phyloP scores from a whole-genome alignment of 1,140 invertebrate species.

The Chymomyza costata region DNA sequence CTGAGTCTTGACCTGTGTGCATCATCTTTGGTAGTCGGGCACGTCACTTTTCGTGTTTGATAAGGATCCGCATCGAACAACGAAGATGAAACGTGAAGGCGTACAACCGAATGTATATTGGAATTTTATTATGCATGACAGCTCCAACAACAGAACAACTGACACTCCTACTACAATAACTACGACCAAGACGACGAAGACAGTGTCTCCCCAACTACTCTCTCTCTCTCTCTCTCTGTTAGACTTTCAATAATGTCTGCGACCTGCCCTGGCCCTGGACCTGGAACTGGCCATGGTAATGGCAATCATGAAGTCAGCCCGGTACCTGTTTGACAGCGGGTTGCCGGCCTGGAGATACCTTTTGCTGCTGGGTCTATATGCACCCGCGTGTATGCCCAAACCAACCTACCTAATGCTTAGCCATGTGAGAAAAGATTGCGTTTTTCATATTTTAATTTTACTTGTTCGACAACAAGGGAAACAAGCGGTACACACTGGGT shows the following conservation, averaged over 20 bases:
- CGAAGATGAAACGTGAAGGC: constrained; percentile 45
- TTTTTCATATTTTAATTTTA: constrained; percentile 72
- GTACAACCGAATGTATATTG: constrained; percentile 67
- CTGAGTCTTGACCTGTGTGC: constrained; percentile 30
- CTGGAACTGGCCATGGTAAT: not conserved
- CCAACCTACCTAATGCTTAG: constrained; percentile 59
- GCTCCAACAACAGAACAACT: constrained; percentile 54
- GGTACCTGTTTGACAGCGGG: constrained; percentile 67
- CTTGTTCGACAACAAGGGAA: constrained; percentile 38
- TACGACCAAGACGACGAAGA: no score
- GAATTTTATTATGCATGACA: constrained; percentile 72
- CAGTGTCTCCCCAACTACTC: no score
- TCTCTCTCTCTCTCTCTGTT: no score
- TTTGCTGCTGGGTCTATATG: constrained; percentile 1
- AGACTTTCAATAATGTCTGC: no score
- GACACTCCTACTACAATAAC: constrained; percentile 56
- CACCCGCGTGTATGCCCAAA: not conserved
- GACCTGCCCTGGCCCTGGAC: constrained; percentile 3
- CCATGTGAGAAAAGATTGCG: constrained; percentile 71
- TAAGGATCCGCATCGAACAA: constrained; percentile 68
- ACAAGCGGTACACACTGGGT: constrained; percentile 28
- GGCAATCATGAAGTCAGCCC: constrained; percentile 13
- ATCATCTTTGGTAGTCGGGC: constrained; percentile 55
- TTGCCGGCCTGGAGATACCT: constrained; percentile 32
- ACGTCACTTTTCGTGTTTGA: constrained; percentile 71